Evolutionary conservation across 2,888 invertebrate genomes (phyloP).

Genomic region (Netelia inedita): DNA sequence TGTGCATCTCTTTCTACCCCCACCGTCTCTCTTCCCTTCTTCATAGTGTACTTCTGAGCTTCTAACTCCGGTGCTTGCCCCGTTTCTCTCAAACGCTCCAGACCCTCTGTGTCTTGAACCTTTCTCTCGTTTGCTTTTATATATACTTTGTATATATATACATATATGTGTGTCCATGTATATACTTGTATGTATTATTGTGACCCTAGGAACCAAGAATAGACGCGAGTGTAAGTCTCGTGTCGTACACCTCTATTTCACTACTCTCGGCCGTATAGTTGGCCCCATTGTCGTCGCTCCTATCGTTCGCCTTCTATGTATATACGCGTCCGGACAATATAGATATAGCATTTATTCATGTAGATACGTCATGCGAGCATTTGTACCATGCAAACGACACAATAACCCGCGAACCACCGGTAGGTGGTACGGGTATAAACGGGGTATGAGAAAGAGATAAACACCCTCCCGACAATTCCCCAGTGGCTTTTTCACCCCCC

Average conservation of each 20-base stretch:
- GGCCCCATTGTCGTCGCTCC: conserved; percentile 54
- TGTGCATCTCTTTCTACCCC: conserved; percentile 49
- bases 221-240: conserved; percentile 49
- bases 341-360: not conserved
- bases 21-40: conserved; percentile 54
- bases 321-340: not conserved
- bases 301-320: conserved; percentile 50
- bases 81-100: conserved; percentile 50
- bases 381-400: conserved; percentile 43
- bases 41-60: conserved; percentile 66
- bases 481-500: conserved; percentile 9
- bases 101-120: conserved; percentile 41
- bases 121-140: conserved; percentile 42
- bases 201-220: conserved; percentile 45
- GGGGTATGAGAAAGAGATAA: conserved; percentile 49
- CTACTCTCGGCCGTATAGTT: conserved; percentile 52
- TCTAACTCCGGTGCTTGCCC: conserved; percentile 33
- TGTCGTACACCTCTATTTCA: conserved; percentile 59
- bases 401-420: conserved; percentile 49
- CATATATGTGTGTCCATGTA: not conserved
- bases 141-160: not conserved
- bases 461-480: conserved; percentile 31
- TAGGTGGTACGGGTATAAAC: conserved; percentile 26
- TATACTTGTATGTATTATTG: not conserved
- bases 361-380: conserved; percentile 23